phyloP scores from a whole-genome alignment of 2,113 vertebrate genomes.

The Cyphomyrus plagiostoma region DNA sequence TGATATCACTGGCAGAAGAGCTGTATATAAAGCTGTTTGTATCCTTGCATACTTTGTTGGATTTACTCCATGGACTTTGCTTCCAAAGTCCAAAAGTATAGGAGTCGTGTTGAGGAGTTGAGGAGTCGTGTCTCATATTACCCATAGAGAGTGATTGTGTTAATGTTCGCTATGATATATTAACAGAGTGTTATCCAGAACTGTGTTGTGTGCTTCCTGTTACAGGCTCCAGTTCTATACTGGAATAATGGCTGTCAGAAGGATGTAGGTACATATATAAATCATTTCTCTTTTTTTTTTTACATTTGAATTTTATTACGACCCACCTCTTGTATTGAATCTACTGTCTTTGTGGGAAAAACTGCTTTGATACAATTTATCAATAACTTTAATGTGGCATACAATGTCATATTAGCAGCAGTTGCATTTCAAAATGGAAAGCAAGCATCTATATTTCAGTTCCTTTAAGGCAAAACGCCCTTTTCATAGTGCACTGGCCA shows the following conservation, averaged over 20 bases:
- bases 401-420: background rate
- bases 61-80: background rate
- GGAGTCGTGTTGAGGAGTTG: background rate
- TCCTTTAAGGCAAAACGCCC: background rate
- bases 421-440: background rate
- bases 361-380: background rate
- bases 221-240: background rate
- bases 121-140: background rate
- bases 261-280: background rate
- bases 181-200: background rate
- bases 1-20: background rate
- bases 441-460: background rate
- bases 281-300: background rate
- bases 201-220: background rate
- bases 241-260: background rate
- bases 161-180: background rate
- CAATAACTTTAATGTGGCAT: background rate
- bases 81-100: background rate
- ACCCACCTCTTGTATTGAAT: background rate
- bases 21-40: conserved; percentile 11
- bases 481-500: conserved; percentile 32
- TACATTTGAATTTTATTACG: background rate
- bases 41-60: background rate
- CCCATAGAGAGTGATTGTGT: background rate
- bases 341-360: background rate